Base-by-base conservation (phyloP, 53 echinoderm and acorn worm genomes). In the Temnopleurus reevesii region DNA sequence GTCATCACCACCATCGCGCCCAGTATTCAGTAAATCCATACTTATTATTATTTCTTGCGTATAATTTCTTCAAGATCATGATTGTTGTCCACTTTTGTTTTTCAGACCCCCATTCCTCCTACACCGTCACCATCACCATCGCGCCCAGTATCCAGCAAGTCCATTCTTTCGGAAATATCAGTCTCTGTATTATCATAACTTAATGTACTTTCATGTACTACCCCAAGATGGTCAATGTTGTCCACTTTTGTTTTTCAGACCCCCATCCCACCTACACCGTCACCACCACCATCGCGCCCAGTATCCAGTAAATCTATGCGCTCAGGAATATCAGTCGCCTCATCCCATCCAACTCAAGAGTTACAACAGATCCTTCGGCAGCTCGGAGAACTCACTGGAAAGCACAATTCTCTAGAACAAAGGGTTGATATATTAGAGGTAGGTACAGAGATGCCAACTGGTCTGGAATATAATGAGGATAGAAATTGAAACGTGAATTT, bases 361-460 rank as follows among this genome's bases (percentile, higher is more conserved):
- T 24, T 99, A 12, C 99, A 99, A 84, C 86, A 83, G 36, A 81
- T 99, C 23, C 82, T 99, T 35, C 90, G 89, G 53, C 81, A 99
- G 33, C 93, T 99, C 34, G 99, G 99, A 26, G 96, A 99, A 60
- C 93, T 99, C 63, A 89, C 59, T 10, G 99, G 96, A 44, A 94
- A 90, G 41, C 96, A 96, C 76, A 65, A 89, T 43, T 45, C 45
- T 18, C 45, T 99, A 53, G 96, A 96, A 12, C 83, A 92, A 45
- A 93, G 99, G 84, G 94, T 99, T 53, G 84, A 84, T 13, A 84
- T 60, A 33, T 61, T 99, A 45, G 99, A 99, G 96, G 99, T 99
- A 89, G 41, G 77, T 90, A 41, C 19, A 38, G 71, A 9, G 4
- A 34, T 33, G 12, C 18, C 33, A 13, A 2, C 17, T 0, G 30